Evolutionary conservation across 1,140 invertebrate species (phyloP), one percentile per base, ranked within the genome.

Genomic region (Metopolophium dirhodum): DNA sequence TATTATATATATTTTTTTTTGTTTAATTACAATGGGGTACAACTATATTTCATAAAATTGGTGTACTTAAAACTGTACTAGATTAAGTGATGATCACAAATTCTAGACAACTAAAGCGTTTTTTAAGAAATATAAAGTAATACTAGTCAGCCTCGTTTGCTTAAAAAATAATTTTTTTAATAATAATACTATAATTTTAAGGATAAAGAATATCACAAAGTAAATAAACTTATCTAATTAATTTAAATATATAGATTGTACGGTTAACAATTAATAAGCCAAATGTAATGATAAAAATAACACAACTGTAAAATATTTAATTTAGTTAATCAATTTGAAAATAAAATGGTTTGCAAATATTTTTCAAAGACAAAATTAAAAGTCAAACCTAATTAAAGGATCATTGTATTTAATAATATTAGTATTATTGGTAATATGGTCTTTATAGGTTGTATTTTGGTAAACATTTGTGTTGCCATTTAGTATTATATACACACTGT

Each of bases 81-180:
- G 30, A 57, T 88, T 88, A 35, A 35, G 45, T 88, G 30, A 51
- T 35, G 0, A 54, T 22, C 47, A 54, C 49, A 54, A 54, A 87
- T 49, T 49, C 37, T 88, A 86, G 9, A 87, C 11, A 87, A 49
- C 11, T 49, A 89, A 37, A 37, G 45, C 20, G 35, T 35, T 49
- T 26, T 51, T 89, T 26, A 26, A 18, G 87, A 47, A 87, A 54
- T 47, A 47, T 47, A 41, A 35, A 88, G 20, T 88, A 54, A 89
- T 11, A 54, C 87, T 89, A 89, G 7, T 89, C 87, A 89, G 87
- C 49, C 87, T 89, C 87, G 22, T 54, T 89, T 57, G 20, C 23
- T 57, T 51, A 89, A 54, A 57, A 89, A 30, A 37, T 89, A 49
- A 20, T n/a, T 87, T 8, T 23, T 37, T 54, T 18, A 20, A 87